phyloP scores from a whole-genome alignment of 2,113 vertebrate species.

The Festucalex cinctus region DNA sequence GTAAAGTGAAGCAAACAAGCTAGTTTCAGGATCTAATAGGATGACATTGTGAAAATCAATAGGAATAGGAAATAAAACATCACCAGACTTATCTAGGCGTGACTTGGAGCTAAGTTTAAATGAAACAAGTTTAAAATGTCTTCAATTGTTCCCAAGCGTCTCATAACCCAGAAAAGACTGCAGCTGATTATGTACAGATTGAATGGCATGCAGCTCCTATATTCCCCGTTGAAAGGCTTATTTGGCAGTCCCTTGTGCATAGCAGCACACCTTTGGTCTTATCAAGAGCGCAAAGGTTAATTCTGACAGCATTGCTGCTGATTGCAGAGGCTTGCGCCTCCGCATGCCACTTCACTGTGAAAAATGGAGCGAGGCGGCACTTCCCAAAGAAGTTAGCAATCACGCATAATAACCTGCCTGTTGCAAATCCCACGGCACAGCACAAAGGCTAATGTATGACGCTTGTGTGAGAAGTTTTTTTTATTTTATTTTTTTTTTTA shows the following conservation, averaged over 20 bases:
- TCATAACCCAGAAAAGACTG: conserved; percentile 22
- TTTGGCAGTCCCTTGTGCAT: conserved; percentile 24
- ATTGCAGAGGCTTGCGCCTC: conserved; percentile 46
- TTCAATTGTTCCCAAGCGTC: conserved; percentile 9
- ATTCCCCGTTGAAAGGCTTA: conserved; percentile 17
- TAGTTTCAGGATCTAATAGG: not conserved
- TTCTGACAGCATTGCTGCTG: conserved; percentile 30
- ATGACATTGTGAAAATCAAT: conserved; percentile 33
- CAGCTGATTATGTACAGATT: conserved; percentile 2
- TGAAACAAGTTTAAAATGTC: conserved; percentile 22
- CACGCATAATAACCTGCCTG: conserved; percentile 55
- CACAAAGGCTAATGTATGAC: conserved; percentile 32
- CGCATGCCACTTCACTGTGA: conserved; percentile 51
- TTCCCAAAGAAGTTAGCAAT: conserved; percentile 63
- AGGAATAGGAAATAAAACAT: conserved; percentile 40
- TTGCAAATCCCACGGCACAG: conserved; percentile 34
- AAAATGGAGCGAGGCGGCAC: conserved; percentile 50
- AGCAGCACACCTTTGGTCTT: conserved; percentile 33
- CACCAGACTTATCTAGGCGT: conserved; percentile 31
- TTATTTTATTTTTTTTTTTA: conserved; percentile 27
- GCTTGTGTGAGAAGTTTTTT: conserved; percentile 13
- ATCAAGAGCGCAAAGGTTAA: conserved; percentile 50
- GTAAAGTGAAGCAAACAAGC: not conserved
- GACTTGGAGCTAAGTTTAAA: conserved; percentile 8
- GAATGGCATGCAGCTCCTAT: conserved; percentile 16